Percentiles rank a stretch among this genome's conserved stretches.
Conservation (phyloP, 2,888 invertebrate genomes). For the Lasioglossum pauxillum region DNA sequence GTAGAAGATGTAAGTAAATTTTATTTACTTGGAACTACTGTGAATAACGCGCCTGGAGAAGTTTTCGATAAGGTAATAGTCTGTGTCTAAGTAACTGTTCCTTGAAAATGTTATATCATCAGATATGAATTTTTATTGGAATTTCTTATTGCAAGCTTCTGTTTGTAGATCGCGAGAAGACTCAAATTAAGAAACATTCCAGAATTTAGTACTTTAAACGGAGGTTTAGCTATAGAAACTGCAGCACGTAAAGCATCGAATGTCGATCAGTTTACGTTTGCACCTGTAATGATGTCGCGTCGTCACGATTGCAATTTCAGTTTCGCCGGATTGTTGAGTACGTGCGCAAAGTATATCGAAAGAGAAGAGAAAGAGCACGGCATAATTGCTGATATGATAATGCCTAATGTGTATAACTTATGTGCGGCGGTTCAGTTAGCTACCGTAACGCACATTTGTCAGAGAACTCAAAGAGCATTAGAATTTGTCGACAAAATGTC, state of each 20-base stretch:
- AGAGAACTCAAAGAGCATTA: slow-evolving; percentile 93
- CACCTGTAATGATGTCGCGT: slow-evolving; percentile 88
- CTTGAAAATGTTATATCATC: background rate
- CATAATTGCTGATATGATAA: slow-evolving; percentile 88
- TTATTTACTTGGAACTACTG: slow-evolving; percentile 90
- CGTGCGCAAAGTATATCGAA: slow-evolving; percentile 86
- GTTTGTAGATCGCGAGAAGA: slow-evolving; percentile 89
- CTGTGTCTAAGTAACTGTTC: background rate
- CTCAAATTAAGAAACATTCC: slow-evolving; percentile 92
- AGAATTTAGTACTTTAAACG: slow-evolving; percentile 90
- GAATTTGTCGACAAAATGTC: slow-evolving; percentile 88
- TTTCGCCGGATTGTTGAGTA: slow-evolving; percentile 92
- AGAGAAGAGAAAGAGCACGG: slow-evolving; percentile 87
- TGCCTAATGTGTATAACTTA: slow-evolving; percentile 91
- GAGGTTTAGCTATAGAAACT: slow-evolving; percentile 94
- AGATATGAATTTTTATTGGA: background rate
- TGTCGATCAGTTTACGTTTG: slow-evolving; percentile 88
- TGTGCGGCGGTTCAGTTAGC: slow-evolving; percentile 94
- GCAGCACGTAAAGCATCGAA: slow-evolving; percentile 90
- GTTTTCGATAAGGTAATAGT: slow-evolving; percentile 93
- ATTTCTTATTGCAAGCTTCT: slow-evolving; percentile 8
- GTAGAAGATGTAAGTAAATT: slow-evolving; percentile 91
- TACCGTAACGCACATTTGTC: slow-evolving; percentile 91
- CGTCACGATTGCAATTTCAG: slow-evolving; percentile 95
- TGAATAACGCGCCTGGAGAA: slow-evolving; percentile 97